Evolutionary conservation across 2,113 vertebrate species (phyloP), one percentile per base, ranked within the genome.

Genomic region (Pseudopipra pipra): DNA sequence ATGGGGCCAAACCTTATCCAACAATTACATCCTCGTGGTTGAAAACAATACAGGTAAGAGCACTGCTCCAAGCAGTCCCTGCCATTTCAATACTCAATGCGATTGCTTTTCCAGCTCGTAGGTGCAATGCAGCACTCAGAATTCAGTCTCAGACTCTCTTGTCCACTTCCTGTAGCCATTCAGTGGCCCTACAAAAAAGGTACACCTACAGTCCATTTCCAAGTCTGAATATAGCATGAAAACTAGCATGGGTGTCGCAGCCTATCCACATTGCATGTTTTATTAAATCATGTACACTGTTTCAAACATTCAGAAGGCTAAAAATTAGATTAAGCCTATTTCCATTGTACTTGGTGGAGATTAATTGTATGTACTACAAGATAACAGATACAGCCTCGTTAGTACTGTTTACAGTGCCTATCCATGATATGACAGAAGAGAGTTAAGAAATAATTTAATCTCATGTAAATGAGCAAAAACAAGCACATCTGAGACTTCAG

Each of bases 341-440:
- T 96, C 97, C 93, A 95, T 96, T 97, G 96, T 95, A 76, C 63
- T 95, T 85, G 43, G 73, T 80, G 33, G 52, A 91, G 76, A 93
- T 92, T 92, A 94, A 93, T 90, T 89, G 47, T 80, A 74, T 68
- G 61, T 90, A 67, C 90, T 79, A 77, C 82, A 87, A 94, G 79
- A 68, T 70, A 97, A 94, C 80, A 97, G 88, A 74, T 55, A 39
- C 62, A 91, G 66, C 85, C 65, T 78, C 79, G 78, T 95, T 94
- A 96, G 67, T 61, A 41, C 93, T 97, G 95, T 96, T 98, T 97
- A 91, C 95, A 95, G 94, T 93, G 68, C 87, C 37, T 82, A 78
- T 67, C 58, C 63, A 73, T n/a, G 18, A 37, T 52, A 67, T 65
- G 90, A 82, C 93, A 97, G 81, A 96, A 94, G 66, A 68, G 93